Evolutionary conservation across 1,140 invertebrate genomes (phyloP), one percentile per base, ranked within the genome.

Genomic region (Tetragnatha versicolor): DNA sequence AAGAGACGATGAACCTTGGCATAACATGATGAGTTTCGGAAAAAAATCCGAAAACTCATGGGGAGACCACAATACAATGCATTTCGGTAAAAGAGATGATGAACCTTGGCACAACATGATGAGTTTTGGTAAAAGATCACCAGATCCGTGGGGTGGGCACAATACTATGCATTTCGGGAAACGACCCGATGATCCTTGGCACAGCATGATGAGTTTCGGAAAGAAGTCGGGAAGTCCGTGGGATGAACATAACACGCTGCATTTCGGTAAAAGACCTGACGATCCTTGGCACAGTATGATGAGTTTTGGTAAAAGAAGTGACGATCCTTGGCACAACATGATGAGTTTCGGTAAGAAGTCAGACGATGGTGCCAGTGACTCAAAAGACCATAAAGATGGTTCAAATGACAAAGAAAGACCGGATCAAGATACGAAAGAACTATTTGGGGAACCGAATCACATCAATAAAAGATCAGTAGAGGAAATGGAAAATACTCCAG

Each of bases 31-130:
- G 65, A 17, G 37, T 51, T 68, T 49, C 14, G 65, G 65, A 1
- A 68, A 68, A 20, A 31, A 29, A 20, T 37, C 20, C 3, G 42
- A 47, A 20, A 31, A 37, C n/a, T 33, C 31, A 33, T 37, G n/a
- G 9, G n/a, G 31, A 22, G 12, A 51, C 25, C 47, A 66, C 12
- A 55, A 45, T 31, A 35, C 42, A 0, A 58, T 60, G 49, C 17
- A 45, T 31, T 70, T 70, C 39, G 68, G 68, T 2, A 70, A 70
- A 55, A 51, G 47, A 31, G 55, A 14, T 7, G 49, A 75, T 2
- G 58, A 49, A 10, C 73, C 73, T 1, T 77, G 61, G 58, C 72
- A 77, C 9, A 77, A 14, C 9, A 66, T 77, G 47, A 79, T 79
- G 76, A 68, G 51, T 20, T 79, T 79, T 35, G 76, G 76, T 0